Base-by-base conservation (phyloP, 2,113 vertebrate genomes). In the Oreochromis niloticus region DNA sequence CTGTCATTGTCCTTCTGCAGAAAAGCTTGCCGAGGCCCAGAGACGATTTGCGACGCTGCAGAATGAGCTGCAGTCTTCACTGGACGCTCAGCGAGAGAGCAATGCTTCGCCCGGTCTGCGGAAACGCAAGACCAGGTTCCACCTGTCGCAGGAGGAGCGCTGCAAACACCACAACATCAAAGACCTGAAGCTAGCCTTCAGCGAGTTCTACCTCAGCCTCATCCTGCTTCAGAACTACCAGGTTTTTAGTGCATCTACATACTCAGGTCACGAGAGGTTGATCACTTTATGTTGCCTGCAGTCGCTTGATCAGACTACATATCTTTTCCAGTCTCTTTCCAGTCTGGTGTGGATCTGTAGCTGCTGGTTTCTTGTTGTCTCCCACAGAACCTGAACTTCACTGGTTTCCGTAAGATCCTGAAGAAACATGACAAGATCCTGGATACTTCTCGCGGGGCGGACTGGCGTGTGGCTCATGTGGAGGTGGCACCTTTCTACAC, bases 131-230 rank as follows among this genome's bases (percentile, higher is more conserved):
- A 98, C 97, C 0, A 97, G 98, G 95, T 98, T 99, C 96, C 97
- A 98, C 90, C 96, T 99, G 92, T 99, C 98, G 75, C 98, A 99
- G 5, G 98, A 99, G 91, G 98, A 99, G 91, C 97, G 98, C 59
- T 98, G 98, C 92, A 97, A 99, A 82, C 97, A 99, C 79, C 97
- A 98, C 95, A 99, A 99, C 91, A 98, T 99, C 96, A 96, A 97
- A 96, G 98, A 99, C 95, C 97, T 99, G 95, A 98, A 99, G 96
- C 89, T 99, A 94, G 98, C 98, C 96, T 99, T 99, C 97, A 99
- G 98, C 50, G 98, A 99, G 97, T 99, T 99, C 98, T 99, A 99
- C 98, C 98, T 99, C 97, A 99, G 98, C 97, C 97, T 99, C 96
- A 99, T 99, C 95, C 95, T 99, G 87, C 97, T 99, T 93, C 98